Percentiles rank a stretch among this genome's conserved stretches.
phyloP scores from a whole-genome alignment of 2,888 invertebrate genomes.

The Diachrysia chrysitis region DNA sequence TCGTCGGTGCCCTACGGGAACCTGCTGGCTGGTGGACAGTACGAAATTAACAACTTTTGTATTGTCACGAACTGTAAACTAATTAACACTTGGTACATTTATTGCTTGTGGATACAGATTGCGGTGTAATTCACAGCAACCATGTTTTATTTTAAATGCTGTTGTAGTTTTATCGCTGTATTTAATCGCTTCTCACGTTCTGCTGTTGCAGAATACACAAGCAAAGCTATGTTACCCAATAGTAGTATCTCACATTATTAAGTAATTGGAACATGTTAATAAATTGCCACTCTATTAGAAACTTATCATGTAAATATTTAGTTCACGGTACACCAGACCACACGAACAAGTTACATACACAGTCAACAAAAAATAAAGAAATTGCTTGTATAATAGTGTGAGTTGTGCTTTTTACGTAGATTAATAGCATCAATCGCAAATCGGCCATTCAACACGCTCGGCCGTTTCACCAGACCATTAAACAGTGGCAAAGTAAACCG shows the following conservation, averaged over 20 bases:
- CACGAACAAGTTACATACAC: slow-evolving; percentile 21
- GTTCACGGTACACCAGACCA: slow-evolving; percentile 21
- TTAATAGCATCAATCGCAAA: slow-evolving; percentile 72
- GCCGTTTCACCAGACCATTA: slow-evolving; percentile 74
- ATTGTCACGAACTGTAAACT: slow-evolving; percentile 61
- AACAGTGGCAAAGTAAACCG: slow-evolving; percentile 67
- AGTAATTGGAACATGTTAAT: not conserved
- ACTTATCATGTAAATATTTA: slow-evolving; percentile 19
- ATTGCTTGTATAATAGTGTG: slow-evolving; percentile 40
- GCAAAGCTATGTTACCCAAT: not conserved
- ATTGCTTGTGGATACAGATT: slow-evolving; percentile 43
- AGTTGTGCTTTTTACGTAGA: slow-evolving; percentile 49
- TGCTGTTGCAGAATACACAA: not conserved
- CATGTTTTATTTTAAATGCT: slow-evolving; percentile 30
- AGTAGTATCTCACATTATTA: not conserved
- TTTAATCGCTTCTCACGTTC: slow-evolving; percentile 25
- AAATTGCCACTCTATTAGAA: not conserved
- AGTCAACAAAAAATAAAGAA: slow-evolving; percentile 29
- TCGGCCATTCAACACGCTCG: slow-evolving; percentile 66
- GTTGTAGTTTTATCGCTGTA: slow-evolving; percentile 17
- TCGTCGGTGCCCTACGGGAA: slow-evolving; percentile 51
- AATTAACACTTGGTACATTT: slow-evolving; percentile 62
- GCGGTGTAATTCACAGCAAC: slow-evolving; percentile 35
- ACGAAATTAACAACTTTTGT: slow-evolving; percentile 66
- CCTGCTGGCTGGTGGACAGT: slow-evolving; percentile 44